A percentile compares a stretch with the other conserved stretches of the same genome.
phyloP scores from a whole-genome alignment of 2,888 invertebrate genomes.

The Vanessa cardui region DNA sequence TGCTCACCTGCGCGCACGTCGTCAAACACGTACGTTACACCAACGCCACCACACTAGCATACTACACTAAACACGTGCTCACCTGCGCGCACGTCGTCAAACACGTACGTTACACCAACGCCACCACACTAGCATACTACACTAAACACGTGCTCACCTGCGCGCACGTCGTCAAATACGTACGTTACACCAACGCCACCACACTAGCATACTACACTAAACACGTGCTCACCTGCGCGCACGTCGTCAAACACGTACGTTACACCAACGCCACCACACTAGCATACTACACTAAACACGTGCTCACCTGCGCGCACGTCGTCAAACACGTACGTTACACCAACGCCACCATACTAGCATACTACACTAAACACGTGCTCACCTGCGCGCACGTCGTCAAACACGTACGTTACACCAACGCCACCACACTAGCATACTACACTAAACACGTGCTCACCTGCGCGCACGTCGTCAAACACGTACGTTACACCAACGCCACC shows the following conservation, averaged over 20 bases:
- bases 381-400: no score
- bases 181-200: background rate
- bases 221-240: no score
- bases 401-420: background rate
- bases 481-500: background rate
- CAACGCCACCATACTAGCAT: background rate
- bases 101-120: background rate
- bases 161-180: background rate
- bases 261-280: background rate
- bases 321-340: background rate
- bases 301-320: no score
- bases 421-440: background rate
- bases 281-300: background rate
- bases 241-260: background rate
- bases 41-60: background rate
- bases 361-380: background rate
- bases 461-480: background rate
- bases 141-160: background rate
- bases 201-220: background rate
- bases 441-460: background rate
- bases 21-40: background rate
- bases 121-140: background rate
- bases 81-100: no score
- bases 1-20: no score
- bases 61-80: background rate